Conservation (phyloP, 2,113 vertebrate genomes). For the Callipepla squamata region DNA sequence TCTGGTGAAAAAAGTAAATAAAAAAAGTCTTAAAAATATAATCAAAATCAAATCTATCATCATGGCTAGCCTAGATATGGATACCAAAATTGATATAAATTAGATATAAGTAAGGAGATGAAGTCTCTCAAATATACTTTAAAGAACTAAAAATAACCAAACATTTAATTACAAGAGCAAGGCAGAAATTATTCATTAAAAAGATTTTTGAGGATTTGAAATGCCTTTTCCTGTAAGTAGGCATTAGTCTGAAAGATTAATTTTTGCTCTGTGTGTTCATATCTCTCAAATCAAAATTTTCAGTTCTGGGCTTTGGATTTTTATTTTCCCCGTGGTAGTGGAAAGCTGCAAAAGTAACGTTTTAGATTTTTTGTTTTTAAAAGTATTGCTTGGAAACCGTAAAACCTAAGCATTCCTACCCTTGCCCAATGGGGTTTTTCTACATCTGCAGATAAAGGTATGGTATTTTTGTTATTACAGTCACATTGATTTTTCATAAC, state of each 20-base stretch:
- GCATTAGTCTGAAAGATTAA: background rate
- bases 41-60: background rate
- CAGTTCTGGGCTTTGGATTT: background rate
- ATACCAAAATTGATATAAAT: background rate
- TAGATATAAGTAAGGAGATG: background rate
- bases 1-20: background rate
- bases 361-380: background rate
- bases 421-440: background rate
- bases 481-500: background rate
- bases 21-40: background rate
- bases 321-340: background rate
- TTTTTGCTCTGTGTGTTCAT: background rate
- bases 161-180: background rate
- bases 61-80: background rate
- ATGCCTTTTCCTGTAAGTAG: background rate
- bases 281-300: background rate
- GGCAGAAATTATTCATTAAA: slow-evolving; percentile 11
- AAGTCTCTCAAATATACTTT: background rate
- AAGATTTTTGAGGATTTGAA: background rate
- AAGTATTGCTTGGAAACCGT: background rate
- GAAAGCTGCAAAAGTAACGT: background rate
- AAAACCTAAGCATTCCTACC: background rate
- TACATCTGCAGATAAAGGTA: background rate
- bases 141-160: background rate
- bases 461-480: background rate